Conservation (phyloP, 2,888 invertebrate genomes). For the Drosophila ustulata region DNA sequence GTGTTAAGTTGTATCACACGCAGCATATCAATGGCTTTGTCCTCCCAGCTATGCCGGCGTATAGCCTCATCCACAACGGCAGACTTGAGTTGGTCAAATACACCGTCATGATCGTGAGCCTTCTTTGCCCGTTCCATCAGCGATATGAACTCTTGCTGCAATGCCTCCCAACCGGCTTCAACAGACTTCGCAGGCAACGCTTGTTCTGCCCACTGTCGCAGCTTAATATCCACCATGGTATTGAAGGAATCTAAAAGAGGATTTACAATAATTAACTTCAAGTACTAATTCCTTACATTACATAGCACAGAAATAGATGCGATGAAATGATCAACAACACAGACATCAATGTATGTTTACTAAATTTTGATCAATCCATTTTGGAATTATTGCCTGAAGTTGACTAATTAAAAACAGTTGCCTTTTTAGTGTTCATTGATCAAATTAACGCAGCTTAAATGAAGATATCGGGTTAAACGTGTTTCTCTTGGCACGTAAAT, state of each 20-base stretch:
- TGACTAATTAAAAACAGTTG: constrained; percentile 45
- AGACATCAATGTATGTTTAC: constrained; percentile 19
- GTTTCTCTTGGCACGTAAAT: constrained; percentile 57
- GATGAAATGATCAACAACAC: constrained; percentile 51
- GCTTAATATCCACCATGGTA: constrained; percentile 96
- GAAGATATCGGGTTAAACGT: constrained; percentile 54
- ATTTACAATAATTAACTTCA: constrained; percentile 16
- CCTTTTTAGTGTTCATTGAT: constrained; percentile 50
- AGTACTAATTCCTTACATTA: background rate
- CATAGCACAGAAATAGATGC: constrained; percentile 15
- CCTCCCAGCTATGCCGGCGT: constrained; percentile 96
- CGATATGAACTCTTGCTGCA: constrained; percentile 90
- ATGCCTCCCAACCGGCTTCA: constrained; percentile 93
- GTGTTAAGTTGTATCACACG: constrained; percentile 98
- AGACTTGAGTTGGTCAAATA: constrained; percentile 95
- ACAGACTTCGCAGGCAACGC: constrained; percentile 94
- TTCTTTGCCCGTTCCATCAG: constrained; percentile 89
- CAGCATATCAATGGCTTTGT: constrained; percentile 93
- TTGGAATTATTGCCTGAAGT: constrained; percentile 26
- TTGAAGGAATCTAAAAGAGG: constrained; percentile 90
- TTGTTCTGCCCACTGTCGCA: constrained; percentile 98
- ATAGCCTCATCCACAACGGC: constrained; percentile 96
- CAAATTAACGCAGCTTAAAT: constrained; percentile 63
- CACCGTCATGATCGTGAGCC: constrained; percentile 92
- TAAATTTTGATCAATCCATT: constrained; percentile 36